phyloP scores from a whole-genome alignment of 1,140 invertebrate species.

The Palaemon carinicauda region DNA sequence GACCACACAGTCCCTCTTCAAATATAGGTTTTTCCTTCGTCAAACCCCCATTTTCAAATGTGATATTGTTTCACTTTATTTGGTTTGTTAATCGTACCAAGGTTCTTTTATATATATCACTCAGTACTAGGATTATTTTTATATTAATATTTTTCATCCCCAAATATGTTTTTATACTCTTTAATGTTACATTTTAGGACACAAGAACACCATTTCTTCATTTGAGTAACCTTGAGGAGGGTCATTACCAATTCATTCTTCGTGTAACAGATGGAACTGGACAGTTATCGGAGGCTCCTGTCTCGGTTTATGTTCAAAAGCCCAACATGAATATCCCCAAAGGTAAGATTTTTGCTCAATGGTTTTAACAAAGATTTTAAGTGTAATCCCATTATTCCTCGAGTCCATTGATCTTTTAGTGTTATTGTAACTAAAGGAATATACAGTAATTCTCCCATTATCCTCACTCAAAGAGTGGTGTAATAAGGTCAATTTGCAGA shows the following conservation, averaged over 20 bases:
- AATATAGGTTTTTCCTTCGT: no score
- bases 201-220: slow-evolving; percentile 86
- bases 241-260: slow-evolving; percentile 92
- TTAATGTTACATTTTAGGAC: slow-evolving; percentile 68
- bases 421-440: no score
- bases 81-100: no score
- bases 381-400: no score
- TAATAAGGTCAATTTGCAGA: no score
- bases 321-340: slow-evolving; percentile 84
- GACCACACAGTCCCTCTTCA: no score
- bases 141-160: background rate
- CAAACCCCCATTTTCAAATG: no score
- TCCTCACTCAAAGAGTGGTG: no score
- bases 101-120: no score
- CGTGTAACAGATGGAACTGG: slow-evolving; percentile 72
- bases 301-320: slow-evolving; percentile 92
- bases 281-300: slow-evolving; percentile 84
- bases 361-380: background rate
- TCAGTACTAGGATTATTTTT: background rate
- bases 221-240: slow-evolving; percentile 88
- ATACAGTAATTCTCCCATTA: no score
- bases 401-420: no score
- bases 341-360: slow-evolving; percentile 66
- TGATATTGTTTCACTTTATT: no score
- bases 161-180: background rate